Evolutionary conservation across 2,113 vertebrate genomes (phyloP), one percentile per base, ranked within the genome.

Genomic region (Atlantisia rogersi): DNA sequence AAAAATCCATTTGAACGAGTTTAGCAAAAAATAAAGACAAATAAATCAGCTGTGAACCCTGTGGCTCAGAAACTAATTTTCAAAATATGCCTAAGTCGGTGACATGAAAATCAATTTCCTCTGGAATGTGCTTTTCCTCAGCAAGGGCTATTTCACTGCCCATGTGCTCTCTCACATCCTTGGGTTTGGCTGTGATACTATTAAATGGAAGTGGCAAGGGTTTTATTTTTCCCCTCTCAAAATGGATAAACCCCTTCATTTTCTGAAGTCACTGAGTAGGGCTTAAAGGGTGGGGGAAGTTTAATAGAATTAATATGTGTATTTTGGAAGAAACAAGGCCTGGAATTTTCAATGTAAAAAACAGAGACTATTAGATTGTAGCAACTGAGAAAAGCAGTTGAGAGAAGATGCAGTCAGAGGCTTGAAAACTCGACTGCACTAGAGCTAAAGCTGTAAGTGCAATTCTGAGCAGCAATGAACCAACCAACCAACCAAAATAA

Each of bases 81-180:
- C 83, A 82, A 96, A 95, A 94, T 93, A 93, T 31, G 70, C 10
- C 1, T 89, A 92, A 94, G 74, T 85, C 92, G 91, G 96, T 96
- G 81, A 97, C 92, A 96, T 63, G 83, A 91, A 94, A 95, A 94
- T 89, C 94, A 96, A 96, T 96, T 97, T 97, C 96, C 95, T 96
- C 81, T 95, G 95, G 96, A 96, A 96, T 94, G 92, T 80, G 63
- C 58, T 82, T 95, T 86, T 91, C 83, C 86, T 97, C 74, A 94
- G 81, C 75, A 87, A 96, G 91, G 91, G 77, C 77, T 76, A 59
- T 87, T 94, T 87, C 86, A 79, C 69, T 96, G 95, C 92, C 96
- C 94, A 2, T 76, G 65, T 84, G 52, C 63, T 84, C 81, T 84
- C 88, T 86, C 94, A 94, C 74, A 89, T 91, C 74, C 65, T 58